Conservation (phyloP, 1,140 invertebrate genomes). For the Sesamia nonagrioides region DNA sequence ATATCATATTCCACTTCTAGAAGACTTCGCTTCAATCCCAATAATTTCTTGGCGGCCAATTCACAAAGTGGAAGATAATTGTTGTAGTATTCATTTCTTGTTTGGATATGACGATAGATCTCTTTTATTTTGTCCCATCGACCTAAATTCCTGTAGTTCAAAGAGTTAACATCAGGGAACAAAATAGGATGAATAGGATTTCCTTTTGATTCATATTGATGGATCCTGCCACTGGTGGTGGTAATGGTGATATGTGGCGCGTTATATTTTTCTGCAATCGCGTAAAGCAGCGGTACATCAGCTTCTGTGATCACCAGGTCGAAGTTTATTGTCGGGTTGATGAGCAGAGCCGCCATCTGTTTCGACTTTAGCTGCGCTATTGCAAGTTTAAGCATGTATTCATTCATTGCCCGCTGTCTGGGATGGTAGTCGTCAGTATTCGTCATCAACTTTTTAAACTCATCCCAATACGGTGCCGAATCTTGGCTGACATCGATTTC, state of each 20-base stretch:
- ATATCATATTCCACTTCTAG: slow-evolving; percentile 79
- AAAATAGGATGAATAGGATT: slow-evolving; percentile 74
- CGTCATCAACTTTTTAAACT: slow-evolving; percentile 69
- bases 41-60: slow-evolving; percentile 74
- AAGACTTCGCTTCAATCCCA: slow-evolving; percentile 70
- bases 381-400: slow-evolving; percentile 72
- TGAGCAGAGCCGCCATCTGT: slow-evolving; percentile 72
- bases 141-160: slow-evolving; percentile 71
- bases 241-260: slow-evolving; percentile 79
- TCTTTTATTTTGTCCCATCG: slow-evolving; percentile 75
- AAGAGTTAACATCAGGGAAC: slow-evolving; percentile 76
- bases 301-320: slow-evolving; percentile 82
- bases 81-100: slow-evolving; percentile 76
- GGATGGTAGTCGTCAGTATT: slow-evolving; percentile 75
- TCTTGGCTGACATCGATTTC: slow-evolving; percentile 75
- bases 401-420: slow-evolving; percentile 69
- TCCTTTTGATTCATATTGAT: slow-evolving; percentile 80
- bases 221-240: slow-evolving; percentile 73
- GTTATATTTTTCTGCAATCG: slow-evolving; percentile 79
- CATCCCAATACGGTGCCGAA: slow-evolving; percentile 73
- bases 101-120: slow-evolving; percentile 70
- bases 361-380: slow-evolving; percentile 79
- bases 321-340: slow-evolving; percentile 79
- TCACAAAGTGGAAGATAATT: slow-evolving; percentile 75
- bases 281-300: slow-evolving; percentile 79